Evolutionary conservation across 2,888 invertebrate genomes (phyloP).

Genomic region (Papilio elwesi): DNA sequence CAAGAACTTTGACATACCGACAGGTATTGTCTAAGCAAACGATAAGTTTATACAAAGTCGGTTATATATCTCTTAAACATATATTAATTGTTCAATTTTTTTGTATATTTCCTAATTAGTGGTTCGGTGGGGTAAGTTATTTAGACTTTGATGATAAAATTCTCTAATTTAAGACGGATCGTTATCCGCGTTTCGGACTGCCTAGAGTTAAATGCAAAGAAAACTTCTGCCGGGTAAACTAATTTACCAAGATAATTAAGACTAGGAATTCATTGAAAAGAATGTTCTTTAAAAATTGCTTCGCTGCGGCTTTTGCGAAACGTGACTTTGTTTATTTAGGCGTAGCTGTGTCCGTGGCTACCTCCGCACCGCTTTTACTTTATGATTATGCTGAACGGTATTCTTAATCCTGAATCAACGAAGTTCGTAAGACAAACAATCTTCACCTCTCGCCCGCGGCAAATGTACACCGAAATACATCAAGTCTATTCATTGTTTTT

Average conservation of each 20-base stretch:
- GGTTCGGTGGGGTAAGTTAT: conserved; percentile 27
- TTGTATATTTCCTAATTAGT: conserved; percentile 29
- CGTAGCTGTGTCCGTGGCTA: conserved; percentile 25
- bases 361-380: conserved; percentile 23
- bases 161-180: conserved; percentile 30
- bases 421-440: conserved; percentile 22
- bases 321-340: conserved; percentile 40
- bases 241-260: conserved; percentile 41
- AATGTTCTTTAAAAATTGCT: conserved; percentile 40
- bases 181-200: conserved; percentile 31
- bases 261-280: conserved; percentile 41
- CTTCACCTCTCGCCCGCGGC: neutral
- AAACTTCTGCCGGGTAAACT: conserved; percentile 39
- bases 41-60: conserved; percentile 28
- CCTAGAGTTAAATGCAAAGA: conserved; percentile 40
- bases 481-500: too few relatives aligned
- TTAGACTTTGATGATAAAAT: conserved; percentile 30
- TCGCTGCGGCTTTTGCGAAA: conserved; percentile 34
- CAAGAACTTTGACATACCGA: conserved; percentile 37
- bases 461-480: neutral
- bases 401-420: conserved; percentile 24
- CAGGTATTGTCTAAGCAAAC: conserved; percentile 19
- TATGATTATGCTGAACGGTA: conserved; percentile 22
- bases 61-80: conserved; percentile 25
- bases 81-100: conserved; percentile 32